These are phyloP conservation scores for Pelmatolapia mariae DNA, from an alignment of 2,113 vertebrate species.

Conservation along the genomic window DNA sequence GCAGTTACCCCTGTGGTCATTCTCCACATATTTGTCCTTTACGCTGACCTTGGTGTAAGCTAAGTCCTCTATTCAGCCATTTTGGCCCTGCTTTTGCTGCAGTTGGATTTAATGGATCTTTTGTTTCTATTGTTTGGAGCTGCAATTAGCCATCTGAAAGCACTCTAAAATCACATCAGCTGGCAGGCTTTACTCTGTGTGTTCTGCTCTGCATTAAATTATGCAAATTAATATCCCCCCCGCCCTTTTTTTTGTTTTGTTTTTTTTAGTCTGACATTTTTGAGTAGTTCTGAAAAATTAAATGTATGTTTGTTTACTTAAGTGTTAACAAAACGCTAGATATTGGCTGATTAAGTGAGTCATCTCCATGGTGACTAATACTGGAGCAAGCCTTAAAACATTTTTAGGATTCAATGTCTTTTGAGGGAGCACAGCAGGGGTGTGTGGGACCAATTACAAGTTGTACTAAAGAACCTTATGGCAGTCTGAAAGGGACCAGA, in stretches of 20 bases:
- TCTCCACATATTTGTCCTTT: slow-evolving; percentile 56
- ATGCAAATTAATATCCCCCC: not conserved
- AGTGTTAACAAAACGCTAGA: not conserved
- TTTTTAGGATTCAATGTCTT: not conserved
- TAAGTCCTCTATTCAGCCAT: slow-evolving; percentile 61
- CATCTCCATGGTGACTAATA: slow-evolving; percentile 38
- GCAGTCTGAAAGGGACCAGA: slow-evolving; percentile 15
- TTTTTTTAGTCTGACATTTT: not conserved
- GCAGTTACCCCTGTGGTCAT: slow-evolving; percentile 29
- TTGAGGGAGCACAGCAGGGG: slow-evolving; percentile 17
- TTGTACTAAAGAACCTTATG: slow-evolving; percentile 36
- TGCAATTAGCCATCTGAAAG: slow-evolving; percentile 55
- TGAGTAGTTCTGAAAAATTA: not conserved
- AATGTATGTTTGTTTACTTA: not conserved
- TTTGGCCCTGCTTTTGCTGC: not conserved
- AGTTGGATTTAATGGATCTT: slow-evolving; percentile 27
- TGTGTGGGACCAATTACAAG: slow-evolving; percentile 23
- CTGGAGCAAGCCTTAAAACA: slow-evolving; percentile 19
- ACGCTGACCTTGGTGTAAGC: slow-evolving; percentile 32
- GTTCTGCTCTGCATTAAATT: slow-evolving; percentile 6
- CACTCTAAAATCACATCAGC: slow-evolving; percentile 35
- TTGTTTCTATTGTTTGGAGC: slow-evolving; percentile 36
- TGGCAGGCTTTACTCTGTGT: not conserved
- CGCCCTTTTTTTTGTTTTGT: not conserved
- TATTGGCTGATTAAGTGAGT: not conserved